These are phyloP conservation scores for Ctenopoma multispine DNA, from an alignment of 2,797 vertebrate species.

Conservation along the genomic window DNA sequence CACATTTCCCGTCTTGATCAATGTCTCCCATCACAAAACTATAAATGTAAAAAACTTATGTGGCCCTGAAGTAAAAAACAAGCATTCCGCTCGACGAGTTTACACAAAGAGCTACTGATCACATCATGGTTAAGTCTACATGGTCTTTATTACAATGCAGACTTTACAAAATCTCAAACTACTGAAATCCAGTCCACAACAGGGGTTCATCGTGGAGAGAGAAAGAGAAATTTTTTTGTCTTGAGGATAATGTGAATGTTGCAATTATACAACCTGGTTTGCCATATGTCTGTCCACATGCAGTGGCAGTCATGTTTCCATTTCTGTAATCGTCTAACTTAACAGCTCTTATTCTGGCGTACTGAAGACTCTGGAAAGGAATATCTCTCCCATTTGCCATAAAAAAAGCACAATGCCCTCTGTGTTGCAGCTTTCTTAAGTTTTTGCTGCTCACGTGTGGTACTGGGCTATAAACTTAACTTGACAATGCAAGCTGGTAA, in stretches of 20 bases:
- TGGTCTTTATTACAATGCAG: not conserved
- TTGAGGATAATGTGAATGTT: not conserved
- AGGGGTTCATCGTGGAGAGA: not conserved
- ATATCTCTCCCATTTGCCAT: no score
- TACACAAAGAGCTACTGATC: not conserved
- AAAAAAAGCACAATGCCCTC: no score
- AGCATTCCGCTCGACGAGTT: not conserved
- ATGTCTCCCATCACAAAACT: slow-evolving; percentile 17
- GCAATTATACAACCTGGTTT: not conserved
- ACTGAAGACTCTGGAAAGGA: not conserved
- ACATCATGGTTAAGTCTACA: not conserved
- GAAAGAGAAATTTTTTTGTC: not conserved
- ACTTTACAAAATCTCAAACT: not conserved
- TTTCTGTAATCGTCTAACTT: not conserved
- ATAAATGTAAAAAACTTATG: not conserved
- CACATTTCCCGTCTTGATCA: slow-evolving; percentile 2
- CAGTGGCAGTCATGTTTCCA: not conserved
- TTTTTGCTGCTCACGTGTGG: not conserved
- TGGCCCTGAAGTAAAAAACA: slow-evolving; percentile 9
- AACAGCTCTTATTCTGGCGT: not conserved
- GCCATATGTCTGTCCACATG: slow-evolving; percentile 6
- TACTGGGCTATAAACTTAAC: not conserved
- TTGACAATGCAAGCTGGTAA: slow-evolving; percentile 21
- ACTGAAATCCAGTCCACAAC: not conserved
- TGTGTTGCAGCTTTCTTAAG: not conserved